These are phyloP conservation scores for Protomyctophum bolini DNA, from an alignment of 2,113 vertebrate genomes.

Conservation along the genomic window DNA sequence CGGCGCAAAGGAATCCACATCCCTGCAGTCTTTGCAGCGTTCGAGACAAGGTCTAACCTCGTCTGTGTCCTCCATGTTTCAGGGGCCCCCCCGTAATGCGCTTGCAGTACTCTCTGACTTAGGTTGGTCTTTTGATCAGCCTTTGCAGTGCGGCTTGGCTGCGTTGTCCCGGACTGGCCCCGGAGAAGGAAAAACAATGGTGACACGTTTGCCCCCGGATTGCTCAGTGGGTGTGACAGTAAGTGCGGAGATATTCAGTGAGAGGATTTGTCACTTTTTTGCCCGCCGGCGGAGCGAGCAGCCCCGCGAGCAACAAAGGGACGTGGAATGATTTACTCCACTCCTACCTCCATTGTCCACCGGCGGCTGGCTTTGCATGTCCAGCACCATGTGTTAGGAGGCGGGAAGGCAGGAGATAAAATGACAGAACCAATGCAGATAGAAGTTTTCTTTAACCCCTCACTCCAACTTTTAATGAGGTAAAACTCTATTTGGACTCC, in stretches of 20 bases:
- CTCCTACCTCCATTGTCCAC: not conserved
- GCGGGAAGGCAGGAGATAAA: not conserved
- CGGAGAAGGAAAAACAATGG: conserved; percentile 48
- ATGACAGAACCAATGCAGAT: conserved; percentile 10
- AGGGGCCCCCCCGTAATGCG: conserved; percentile 40
- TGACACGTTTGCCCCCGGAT: conserved; percentile 42
- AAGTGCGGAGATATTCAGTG: conserved; percentile 47
- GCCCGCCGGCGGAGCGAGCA: conserved; percentile 32
- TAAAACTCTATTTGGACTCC: conserved; percentile 46
- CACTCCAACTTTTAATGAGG: conserved; percentile 64
- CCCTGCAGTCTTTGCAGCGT: conserved; percentile 49
- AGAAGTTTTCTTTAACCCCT: conserved; percentile 48
- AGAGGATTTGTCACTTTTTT: conserved; percentile 61
- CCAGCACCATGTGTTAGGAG: not conserved
- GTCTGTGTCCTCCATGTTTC: conserved; percentile 39
- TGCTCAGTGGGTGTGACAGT: conserved; percentile 36
- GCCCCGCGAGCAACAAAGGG: conserved; percentile 40
- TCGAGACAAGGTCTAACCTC: conserved; percentile 57
- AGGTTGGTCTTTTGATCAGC: conserved; percentile 64
- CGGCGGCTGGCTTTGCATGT: conserved; percentile 22
- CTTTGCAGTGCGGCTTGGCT: not conserved
- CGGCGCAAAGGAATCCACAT: conserved; percentile 40
- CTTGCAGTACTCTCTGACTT: conserved; percentile 46
- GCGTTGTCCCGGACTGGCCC: conserved; percentile 56
- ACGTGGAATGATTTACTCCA: conserved; percentile 21